Base-by-base conservation (phyloP, 2,888 invertebrate genomes). In the Amitus sp. region DNA sequence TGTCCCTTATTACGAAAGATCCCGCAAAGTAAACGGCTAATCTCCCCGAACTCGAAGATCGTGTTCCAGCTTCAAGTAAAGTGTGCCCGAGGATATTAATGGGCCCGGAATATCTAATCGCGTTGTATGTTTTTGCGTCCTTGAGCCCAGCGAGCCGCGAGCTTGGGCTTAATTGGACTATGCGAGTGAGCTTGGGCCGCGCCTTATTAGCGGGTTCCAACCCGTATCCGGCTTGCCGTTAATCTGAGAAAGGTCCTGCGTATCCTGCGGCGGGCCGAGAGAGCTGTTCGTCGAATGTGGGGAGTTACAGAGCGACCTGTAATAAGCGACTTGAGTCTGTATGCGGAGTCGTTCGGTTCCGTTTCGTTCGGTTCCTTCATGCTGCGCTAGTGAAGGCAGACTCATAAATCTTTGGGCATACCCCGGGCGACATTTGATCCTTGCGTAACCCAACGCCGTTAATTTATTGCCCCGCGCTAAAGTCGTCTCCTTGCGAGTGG, bases 371-470 rank as follows among this genome's bases (percentile, higher is more conserved):
- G 73, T 76, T 77, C 73, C 73, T 76, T 76, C 77, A 77, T 76
- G 76, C 77, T 73, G 76, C 72, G 77, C 77, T 75, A 75, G 76
- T 75, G 71, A 76, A 79, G 77, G 78, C 74, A 79, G 80, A 80
- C 78, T 72, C 77, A 81, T 81, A 81, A 81, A 82, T 81, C 81
- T 80, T 77, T 65, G 69, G 73, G 77, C 79, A 79, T 82, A 80
- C 79, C 81, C 78, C 77, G 73, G 78, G 80, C 79, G 82, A 81
- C 80, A 82, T 82, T 82, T 81, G 82, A 82, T 82, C 81, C 82
- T 82, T 82, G 82, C 82, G 82, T 82, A 82, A 82, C 82, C 82
- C 80, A 80, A 82, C 81, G 82, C 81, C 78, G 80, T 80, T 82
- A 82, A 82, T 82, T 82, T 82, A 82, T 81, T 78, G 79, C 80